Evolutionary conservation across 2,113 vertebrate genomes (phyloP), one percentile per base, ranked within the genome.

Genomic region (Cyrtonyx montezumae): DNA sequence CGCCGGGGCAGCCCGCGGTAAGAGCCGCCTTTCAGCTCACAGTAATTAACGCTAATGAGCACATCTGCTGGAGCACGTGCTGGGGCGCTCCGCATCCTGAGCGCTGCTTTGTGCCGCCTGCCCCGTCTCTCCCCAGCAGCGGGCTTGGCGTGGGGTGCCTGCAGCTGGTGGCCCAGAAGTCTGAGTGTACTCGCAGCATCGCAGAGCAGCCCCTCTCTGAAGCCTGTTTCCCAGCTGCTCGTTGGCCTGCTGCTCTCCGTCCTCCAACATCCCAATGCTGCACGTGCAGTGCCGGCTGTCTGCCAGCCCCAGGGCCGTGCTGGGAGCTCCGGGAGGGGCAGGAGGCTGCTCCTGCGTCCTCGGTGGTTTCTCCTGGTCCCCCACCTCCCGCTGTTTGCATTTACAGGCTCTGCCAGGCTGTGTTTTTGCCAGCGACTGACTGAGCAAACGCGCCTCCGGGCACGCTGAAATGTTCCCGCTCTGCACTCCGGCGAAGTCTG

Each of bases 81-180:
- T 5, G 25, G 26, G 40, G 73, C 61, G 74, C 46, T 46, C 45
- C 49, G 17, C 51, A 2, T 10, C 15, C 32, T 3, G 36, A 1
- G 30, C 51, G 1, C 40, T 4, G 12, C 21, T 37, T 32, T 12
- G 1, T 66, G 26, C 15, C 6, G 3, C 30, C 61, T 32, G 55
- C 56, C 76, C 2, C 0, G 19, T 20, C 7, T 59, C n/a, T n/a
- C n/a, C n/a, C 79, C 9, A 20, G 28, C 2, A 0, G 8, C 6
- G 15, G 28, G n/a, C 3, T 18, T 53, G 28, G 3, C 9, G 79
- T 3, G 1, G 19, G 23, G 7, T 30, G 51, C 19, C 3, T 2
- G 62, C 46, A 68, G 61, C 23, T 63, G 46, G 40, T 17, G 56
- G 8, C 61, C 25, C 17, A 28, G 26, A 42, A 42, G 36, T 37